phyloP scores from a whole-genome alignment of 2,113 vertebrate genomes.

The Ibidorhyncha struthersii region DNA sequence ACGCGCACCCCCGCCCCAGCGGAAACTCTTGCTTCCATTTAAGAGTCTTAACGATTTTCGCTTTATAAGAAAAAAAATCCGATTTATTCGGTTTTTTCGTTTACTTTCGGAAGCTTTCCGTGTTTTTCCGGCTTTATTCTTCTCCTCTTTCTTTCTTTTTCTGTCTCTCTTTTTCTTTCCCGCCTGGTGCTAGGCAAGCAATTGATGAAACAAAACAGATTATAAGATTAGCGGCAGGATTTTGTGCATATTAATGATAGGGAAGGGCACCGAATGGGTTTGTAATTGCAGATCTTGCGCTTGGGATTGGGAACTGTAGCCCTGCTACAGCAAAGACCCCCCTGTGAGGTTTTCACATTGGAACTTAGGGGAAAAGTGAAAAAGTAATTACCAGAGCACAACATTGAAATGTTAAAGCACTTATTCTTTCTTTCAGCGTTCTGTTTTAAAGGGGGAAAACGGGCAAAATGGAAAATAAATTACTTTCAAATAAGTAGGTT shows the following conservation, averaged over 20 bases:
- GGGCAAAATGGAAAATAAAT: slow-evolving; percentile 61
- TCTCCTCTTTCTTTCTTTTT: background rate
- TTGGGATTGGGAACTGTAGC: slow-evolving; percentile 42
- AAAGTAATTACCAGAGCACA: slow-evolving; percentile 62
- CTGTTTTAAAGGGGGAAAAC: slow-evolving; percentile 33
- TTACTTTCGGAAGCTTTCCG: slow-evolving; percentile 18
- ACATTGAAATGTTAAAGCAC: slow-evolving; percentile 67
- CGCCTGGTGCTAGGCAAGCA: slow-evolving; percentile 45
- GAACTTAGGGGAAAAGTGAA: slow-evolving; percentile 57
- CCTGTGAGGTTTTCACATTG: slow-evolving; percentile 60
- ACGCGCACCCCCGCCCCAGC: too few species aligned
- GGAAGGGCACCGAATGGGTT: slow-evolving; percentile 44
- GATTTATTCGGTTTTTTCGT: slow-evolving; percentile 26
- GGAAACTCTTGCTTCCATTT: background rate
- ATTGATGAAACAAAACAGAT: slow-evolving; percentile 62
- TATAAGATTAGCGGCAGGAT: slow-evolving; percentile 53
- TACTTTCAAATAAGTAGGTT: slow-evolving; percentile 56
- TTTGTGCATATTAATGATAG: slow-evolving; percentile 58
- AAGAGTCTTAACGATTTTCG: background rate
- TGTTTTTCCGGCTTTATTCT: slow-evolving; percentile 34
- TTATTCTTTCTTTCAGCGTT: slow-evolving; percentile 46
- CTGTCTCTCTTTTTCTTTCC: background rate
- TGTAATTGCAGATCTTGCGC: slow-evolving; percentile 50
- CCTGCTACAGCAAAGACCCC: slow-evolving; percentile 50
- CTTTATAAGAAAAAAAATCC: background rate